A percentile compares a stretch with the other conserved stretches of the same genome.
These are phyloP conservation scores for Hyperoplus lanceolatus DNA, from an alignment of 2,797 vertebrate species.

Conservation along the genomic window DNA sequence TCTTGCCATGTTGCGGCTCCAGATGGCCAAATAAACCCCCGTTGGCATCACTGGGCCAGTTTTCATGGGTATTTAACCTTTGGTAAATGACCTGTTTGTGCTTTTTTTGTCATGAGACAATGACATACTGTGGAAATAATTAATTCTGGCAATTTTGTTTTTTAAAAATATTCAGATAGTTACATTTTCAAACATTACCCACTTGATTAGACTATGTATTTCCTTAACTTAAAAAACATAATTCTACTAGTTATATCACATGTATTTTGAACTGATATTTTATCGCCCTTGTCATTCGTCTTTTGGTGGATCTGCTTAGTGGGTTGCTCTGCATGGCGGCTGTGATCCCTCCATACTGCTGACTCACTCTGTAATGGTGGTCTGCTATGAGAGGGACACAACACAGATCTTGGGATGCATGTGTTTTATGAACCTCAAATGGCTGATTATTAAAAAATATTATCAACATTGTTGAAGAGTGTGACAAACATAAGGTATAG, in stretches of 20 bases:
- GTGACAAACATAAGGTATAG: not conserved
- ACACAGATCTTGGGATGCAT: not conserved
- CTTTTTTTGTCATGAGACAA: slow-evolving; percentile 22
- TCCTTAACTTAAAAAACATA: not conserved
- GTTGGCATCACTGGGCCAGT: slow-evolving; percentile 45
- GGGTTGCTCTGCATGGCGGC: slow-evolving; percentile 18
- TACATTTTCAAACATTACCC: not conserved
- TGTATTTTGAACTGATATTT: slow-evolving; percentile 16
- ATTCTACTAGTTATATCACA: not conserved
- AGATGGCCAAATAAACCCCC: slow-evolving; percentile 66
- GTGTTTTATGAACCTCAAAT: slow-evolving; percentile 13
- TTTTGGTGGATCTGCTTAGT: slow-evolving; percentile 35
- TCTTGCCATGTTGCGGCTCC: slow-evolving; percentile 56
- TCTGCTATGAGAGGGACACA: slow-evolving; percentile 12
- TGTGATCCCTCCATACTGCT: slow-evolving; percentile 40
- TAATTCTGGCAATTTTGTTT: slow-evolving; percentile 1
- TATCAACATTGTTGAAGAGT: not conserved
- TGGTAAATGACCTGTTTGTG: slow-evolving; percentile 44
- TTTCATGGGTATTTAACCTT: slow-evolving; percentile 72
- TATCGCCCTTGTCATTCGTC: not conserved
- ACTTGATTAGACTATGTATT: not conserved
- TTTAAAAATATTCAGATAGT: not conserved
- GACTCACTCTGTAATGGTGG: slow-evolving; percentile 44
- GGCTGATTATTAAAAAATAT: slow-evolving; percentile 17
- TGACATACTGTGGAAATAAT: not conserved